These are phyloP conservation scores for Argyresthia albistria DNA, from an alignment of 2,888 invertebrate genomes.

Conservation along the genomic window DNA sequence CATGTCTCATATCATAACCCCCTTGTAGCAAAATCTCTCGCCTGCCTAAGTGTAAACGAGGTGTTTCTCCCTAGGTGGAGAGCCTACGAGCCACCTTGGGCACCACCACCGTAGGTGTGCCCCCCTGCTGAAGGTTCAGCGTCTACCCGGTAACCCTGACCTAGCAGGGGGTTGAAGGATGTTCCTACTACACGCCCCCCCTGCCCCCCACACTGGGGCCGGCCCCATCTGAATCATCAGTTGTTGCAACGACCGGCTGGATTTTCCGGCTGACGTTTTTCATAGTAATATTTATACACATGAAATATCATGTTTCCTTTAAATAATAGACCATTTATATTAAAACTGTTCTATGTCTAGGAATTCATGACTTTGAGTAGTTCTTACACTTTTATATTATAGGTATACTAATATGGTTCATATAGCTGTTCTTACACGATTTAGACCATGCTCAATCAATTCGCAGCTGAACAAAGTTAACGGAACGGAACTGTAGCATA, in stretches of 20 bases:
- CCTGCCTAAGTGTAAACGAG: neutral
- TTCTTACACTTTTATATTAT: no score
- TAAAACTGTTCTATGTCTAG: no score
- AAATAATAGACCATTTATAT: no score
- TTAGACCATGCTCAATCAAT: no score
- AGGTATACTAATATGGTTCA: no score
- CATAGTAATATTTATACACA: no score
- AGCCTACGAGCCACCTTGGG: neutral
- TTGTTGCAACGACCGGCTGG: constrained; percentile 51
- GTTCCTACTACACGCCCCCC: constrained; percentile 54
- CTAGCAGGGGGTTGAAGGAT: constrained; percentile 66
- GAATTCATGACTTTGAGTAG: no score
- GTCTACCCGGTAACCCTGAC: constrained; percentile 67
- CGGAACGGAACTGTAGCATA: no score
- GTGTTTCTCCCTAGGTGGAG: neutral
- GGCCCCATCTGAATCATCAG: constrained; percentile 33
- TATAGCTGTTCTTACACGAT: no score
- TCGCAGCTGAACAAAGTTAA: no score
- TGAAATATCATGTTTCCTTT: no score
- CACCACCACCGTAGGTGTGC: constrained; percentile 4
- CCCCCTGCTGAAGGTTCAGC: constrained; percentile 48
- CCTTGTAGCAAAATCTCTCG: neutral
- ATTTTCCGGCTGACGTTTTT: neutral
- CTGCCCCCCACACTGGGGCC: constrained; percentile 23
- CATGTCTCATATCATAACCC: neutral